phyloP scores from a whole-genome alignment of 2,113 vertebrate genomes.

The Mesembrinibis cayennensis region DNA sequence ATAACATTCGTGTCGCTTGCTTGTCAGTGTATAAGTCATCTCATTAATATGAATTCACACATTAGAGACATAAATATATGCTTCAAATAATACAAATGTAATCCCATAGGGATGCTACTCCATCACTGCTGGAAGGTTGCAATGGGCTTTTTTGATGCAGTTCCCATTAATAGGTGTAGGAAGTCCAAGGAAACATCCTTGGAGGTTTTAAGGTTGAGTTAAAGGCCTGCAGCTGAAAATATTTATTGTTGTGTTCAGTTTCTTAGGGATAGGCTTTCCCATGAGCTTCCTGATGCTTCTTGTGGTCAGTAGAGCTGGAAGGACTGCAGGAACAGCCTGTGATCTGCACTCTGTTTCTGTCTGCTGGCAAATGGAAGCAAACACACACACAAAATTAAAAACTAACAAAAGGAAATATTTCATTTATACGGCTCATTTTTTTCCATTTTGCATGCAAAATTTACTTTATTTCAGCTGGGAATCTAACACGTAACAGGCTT shows the following conservation, averaged over 20 bases:
- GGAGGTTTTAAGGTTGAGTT: background rate
- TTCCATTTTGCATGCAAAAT: background rate
- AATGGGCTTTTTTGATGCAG: background rate
- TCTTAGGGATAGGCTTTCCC: background rate
- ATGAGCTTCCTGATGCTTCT: background rate
- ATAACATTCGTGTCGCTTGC: rapidly evolving
- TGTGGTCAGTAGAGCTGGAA: background rate
- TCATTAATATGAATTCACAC: background rate
- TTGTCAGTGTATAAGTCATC: background rate
- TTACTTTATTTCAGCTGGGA: background rate
- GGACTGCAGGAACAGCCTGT: background rate
- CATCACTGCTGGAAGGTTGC: rapidly evolving
- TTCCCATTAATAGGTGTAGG: background rate
- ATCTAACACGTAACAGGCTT: background rate
- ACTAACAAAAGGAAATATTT: background rate
- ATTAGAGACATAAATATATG: background rate
- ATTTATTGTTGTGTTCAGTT: background rate
- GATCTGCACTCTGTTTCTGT: background rate
- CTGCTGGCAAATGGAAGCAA: background rate
- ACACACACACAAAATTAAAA: background rate
- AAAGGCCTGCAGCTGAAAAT: background rate
- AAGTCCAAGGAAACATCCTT: background rate
- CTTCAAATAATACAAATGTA: background rate
- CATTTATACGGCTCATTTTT: background rate
- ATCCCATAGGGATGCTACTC: background rate